phyloP scores from a whole-genome alignment of 2,888 invertebrate species.

The Penaeus monodon region DNA sequence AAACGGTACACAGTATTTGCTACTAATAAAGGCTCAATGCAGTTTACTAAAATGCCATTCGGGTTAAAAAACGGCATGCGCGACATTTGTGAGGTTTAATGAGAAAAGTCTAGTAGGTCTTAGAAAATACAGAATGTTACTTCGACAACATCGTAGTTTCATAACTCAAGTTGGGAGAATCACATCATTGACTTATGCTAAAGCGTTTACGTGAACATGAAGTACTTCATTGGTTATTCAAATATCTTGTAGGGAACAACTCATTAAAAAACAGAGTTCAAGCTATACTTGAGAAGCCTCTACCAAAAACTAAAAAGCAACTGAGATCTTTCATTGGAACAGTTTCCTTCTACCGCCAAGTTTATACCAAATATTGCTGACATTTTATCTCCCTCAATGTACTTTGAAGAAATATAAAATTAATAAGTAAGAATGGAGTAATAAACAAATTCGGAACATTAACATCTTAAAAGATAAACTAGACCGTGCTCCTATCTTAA shows the following conservation, averaged over 20 bases:
- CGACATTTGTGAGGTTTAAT: background rate
- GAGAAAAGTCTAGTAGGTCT: no score
- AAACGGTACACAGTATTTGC: background rate
- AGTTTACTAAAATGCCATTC: slow-evolving; percentile 15
- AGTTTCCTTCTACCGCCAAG: background rate
- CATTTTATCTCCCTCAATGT: background rate
- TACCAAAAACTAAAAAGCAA: slow-evolving; percentile 9
- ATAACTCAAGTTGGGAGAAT: background rate
- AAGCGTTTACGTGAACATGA: background rate
- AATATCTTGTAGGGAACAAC: background rate
- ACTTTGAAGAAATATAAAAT: background rate
- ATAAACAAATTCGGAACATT: background rate
- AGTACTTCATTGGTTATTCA: slow-evolving; percentile 13
- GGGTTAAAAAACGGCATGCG: slow-evolving; percentile 8
- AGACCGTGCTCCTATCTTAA: background rate
- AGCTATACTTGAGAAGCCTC: background rate
- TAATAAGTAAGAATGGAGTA: background rate
- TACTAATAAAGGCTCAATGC: background rate
- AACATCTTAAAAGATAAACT: background rate
- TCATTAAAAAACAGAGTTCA: background rate
- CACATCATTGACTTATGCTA: background rate
- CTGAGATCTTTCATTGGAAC: background rate
- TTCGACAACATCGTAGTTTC: background rate
- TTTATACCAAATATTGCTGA: slow-evolving; percentile 14
- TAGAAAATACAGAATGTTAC: background rate